These are phyloP conservation scores for Phragmatobia fuliginosa DNA, from an alignment of 2,888 invertebrate genomes.

Conservation along the genomic window DNA sequence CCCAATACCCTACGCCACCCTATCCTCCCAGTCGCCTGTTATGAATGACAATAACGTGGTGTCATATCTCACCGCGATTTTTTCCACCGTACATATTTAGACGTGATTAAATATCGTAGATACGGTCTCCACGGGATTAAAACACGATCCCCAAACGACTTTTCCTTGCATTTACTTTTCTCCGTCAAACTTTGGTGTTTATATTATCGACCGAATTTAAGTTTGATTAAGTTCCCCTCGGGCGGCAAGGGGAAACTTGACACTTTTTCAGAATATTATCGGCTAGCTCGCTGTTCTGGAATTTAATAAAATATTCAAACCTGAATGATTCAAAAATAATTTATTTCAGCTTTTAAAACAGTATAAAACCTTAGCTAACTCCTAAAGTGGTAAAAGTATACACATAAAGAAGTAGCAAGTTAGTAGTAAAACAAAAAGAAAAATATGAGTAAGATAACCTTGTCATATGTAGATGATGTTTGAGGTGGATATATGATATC, in stretches of 20 bases:
- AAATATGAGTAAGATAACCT: constrained; percentile 14
- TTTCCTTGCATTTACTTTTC: constrained; percentile 77
- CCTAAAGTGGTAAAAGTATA: not conserved
- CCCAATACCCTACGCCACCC: constrained; percentile 39
- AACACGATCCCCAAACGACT: constrained; percentile 77
- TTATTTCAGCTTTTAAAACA: not conserved
- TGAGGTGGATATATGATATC: constrained; percentile 16
- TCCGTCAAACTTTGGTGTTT: constrained; percentile 77
- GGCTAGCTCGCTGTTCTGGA: constrained; percentile 12
- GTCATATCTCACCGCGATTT: constrained; percentile 79
- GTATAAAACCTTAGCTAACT: not conserved
- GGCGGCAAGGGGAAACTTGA: constrained; percentile 55
- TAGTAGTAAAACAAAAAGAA: constrained; percentile 11
- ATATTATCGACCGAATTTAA: constrained; percentile 81
- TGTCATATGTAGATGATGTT: constrained; percentile 25
- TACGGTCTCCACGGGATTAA: constrained; percentile 72
- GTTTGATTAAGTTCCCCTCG: constrained; percentile 76
- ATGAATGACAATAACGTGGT: constrained; percentile 85
- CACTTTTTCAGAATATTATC: constrained; percentile 48
- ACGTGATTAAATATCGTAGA: constrained; percentile 82
- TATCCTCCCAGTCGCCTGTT: constrained; percentile 63
- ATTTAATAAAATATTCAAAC: constrained; percentile 30
- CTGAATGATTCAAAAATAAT: constrained; percentile 20
- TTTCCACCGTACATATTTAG: constrained; percentile 79
- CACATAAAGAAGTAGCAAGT: constrained; percentile 1